Evolutionary conservation across 2,888 invertebrate genomes (phyloP).

Genomic region (Lasioglossum marginatum): DNA sequence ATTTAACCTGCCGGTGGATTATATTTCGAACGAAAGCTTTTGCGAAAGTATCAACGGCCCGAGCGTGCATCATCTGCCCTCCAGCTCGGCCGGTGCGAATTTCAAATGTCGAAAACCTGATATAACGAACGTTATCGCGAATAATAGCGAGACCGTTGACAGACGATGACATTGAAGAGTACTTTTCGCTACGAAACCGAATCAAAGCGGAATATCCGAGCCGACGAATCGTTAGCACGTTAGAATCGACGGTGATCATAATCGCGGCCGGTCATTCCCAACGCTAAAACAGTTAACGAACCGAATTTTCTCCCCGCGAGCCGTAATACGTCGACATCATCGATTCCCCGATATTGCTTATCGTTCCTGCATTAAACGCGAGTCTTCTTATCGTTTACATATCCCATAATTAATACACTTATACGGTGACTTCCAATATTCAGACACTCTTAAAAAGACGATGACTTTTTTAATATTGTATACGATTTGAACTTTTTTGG

Average conservation of each 20-base stretch:
- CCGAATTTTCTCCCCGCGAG: neutral
- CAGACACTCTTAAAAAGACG: no score
- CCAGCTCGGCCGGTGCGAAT: conserved; percentile 64
- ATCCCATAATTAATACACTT: neutral
- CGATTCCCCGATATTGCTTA: neutral
- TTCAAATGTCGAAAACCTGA: conserved; percentile 73
- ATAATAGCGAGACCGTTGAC: conserved; percentile 72
- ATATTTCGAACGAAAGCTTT: conserved; percentile 72
- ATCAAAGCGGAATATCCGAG: conserved; percentile 67
- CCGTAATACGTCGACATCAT: neutral
- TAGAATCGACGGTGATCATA: conserved; percentile 31
- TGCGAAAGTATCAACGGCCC: conserved; percentile 68
- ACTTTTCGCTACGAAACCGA: conserved; percentile 42
- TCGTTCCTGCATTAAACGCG: neutral
- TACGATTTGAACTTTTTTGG: no score
- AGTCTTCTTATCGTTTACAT: neutral
- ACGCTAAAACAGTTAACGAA: neutral
- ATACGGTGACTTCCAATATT: no score
- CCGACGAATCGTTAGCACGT: conserved; percentile 34
- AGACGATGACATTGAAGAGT: conserved; percentile 58
- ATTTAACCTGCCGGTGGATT: conserved; percentile 71
- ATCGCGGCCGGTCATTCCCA: conserved; percentile 10
- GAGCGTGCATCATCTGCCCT: conserved; percentile 58
- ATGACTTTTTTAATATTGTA: no score
- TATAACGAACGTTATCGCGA: conserved; percentile 68